phyloP scores from a whole-genome alignment of 2,113 vertebrate genomes.

The Ageneiosus marmoratus region DNA sequence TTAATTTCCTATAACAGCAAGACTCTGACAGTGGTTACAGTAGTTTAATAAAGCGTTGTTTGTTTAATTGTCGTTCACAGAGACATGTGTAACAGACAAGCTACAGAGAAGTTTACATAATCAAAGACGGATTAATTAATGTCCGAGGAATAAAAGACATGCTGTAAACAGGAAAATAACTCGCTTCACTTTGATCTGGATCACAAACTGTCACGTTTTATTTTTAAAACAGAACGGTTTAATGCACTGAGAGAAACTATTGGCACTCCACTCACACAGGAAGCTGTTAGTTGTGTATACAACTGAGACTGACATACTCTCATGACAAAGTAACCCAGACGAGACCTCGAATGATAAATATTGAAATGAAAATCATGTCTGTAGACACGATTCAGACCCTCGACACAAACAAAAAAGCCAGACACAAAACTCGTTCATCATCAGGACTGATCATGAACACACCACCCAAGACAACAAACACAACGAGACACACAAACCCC shows the following conservation, averaged over 20 bases:
- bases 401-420: neutral
- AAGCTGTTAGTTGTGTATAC: neutral
- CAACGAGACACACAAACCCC: slow-evolving; percentile 7
- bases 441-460: neutral
- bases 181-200: neutral
- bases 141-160: neutral
- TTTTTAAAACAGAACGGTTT: neutral
- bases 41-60: no score
- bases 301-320: neutral
- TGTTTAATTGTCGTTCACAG: no score
- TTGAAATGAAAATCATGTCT: slow-evolving; percentile 1
- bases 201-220: neutral
- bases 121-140: neutral
- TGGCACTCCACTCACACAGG: neutral
- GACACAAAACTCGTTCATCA: slow-evolving; percentile 1
- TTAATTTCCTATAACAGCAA: neutral
- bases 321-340: neutral
- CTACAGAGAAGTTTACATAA: neutral
- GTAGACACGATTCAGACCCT: neutral
- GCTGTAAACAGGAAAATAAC: neutral
- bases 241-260: neutral
- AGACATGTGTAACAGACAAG: no score
- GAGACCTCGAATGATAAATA: neutral
- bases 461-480: neutral
- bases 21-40: no score